Base-by-base conservation (phyloP, 2,113 vertebrate species). In the Synchiropus splendidus region DNA sequence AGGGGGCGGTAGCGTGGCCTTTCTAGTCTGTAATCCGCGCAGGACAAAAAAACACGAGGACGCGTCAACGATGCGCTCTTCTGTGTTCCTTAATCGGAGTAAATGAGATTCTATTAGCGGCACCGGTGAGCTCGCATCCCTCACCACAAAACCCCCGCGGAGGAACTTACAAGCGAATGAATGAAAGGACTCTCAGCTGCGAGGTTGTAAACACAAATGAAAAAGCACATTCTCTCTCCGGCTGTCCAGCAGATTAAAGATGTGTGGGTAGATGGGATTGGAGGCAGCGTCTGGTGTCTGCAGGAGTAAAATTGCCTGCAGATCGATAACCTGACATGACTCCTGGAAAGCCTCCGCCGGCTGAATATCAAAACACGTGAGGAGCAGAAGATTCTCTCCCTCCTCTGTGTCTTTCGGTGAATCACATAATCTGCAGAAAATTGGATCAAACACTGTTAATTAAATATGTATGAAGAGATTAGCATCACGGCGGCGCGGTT, bases 251-350 rank as follows among this genome's bases (percentile, higher is more conserved):
- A 4, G 57, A 55, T 54, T 59, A 48, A 21, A 70, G 64, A 72
- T 71, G 46, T 37, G 51, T 47, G 12, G 27, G 9, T 14, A 10
- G 59, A 71, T 63, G 50, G 34, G 34, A 58, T 61, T 40, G 42
- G 44, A 34, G 39, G 11, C 12, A 36, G 51, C 13, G 6, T 17
- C 18, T 49, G 39, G 18, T 31, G 70, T 57, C 60, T 49, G 41
- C 35, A 18, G 14, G 51, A 54, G 51, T 54, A 72, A 70, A 70
- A 70, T 39, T 55, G 54, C 54, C 38, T 50, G 3, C 12, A 11
- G 65, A 70, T 80, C 65, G 10, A 80, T 72, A 68, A 58, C 45
- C 43, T 37, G 70, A 71, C 51, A 51, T n/a, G 67, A 39, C 57
- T 43, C 42, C 57, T 18, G 21, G 21, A 4, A 27, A 27, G 8